These are phyloP conservation scores for Antheraea pernyi DNA, from an alignment of 1,140 invertebrate genomes.

Conservation along the genomic window DNA sequence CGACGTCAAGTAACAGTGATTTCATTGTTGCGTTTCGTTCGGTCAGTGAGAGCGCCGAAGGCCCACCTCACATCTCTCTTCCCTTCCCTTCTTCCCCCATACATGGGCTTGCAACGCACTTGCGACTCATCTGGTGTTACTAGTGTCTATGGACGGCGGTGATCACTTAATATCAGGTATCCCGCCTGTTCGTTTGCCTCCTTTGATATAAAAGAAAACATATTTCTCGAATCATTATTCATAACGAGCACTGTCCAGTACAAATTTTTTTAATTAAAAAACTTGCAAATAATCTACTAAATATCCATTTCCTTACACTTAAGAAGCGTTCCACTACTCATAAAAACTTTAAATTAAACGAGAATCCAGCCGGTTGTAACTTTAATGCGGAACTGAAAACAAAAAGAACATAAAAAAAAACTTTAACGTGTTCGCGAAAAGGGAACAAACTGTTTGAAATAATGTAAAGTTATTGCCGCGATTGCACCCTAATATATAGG, in stretches of 20 bases:
- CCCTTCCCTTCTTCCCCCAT: no score
- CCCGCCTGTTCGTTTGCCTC: no score
- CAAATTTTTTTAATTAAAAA: not conserved
- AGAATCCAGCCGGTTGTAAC: not conserved
- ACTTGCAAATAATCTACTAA: not conserved
- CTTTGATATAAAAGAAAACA: no score
- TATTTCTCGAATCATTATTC: no score
- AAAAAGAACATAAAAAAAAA: not conserved
- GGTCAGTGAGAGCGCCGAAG: no score
- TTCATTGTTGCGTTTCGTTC: no score
- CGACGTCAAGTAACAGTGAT: no score
- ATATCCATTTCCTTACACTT: not conserved
- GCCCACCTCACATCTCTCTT: no score
- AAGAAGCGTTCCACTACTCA: not conserved
- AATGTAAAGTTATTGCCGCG: not conserved
- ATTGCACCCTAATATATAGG: not conserved
- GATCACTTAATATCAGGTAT: no score
- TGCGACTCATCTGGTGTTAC: no score
- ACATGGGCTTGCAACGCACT: no score
- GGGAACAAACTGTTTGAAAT: not conserved
- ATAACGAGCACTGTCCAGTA: not conserved
- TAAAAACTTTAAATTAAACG: slow-evolving; percentile 1
- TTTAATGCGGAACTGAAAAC: not conserved
- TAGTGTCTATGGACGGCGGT: no score
- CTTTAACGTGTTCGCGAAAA: not conserved